Evolutionary conservation across 2,113 vertebrate genomes (phyloP).

Genomic region (Phrynosoma blainvillii): DNA sequence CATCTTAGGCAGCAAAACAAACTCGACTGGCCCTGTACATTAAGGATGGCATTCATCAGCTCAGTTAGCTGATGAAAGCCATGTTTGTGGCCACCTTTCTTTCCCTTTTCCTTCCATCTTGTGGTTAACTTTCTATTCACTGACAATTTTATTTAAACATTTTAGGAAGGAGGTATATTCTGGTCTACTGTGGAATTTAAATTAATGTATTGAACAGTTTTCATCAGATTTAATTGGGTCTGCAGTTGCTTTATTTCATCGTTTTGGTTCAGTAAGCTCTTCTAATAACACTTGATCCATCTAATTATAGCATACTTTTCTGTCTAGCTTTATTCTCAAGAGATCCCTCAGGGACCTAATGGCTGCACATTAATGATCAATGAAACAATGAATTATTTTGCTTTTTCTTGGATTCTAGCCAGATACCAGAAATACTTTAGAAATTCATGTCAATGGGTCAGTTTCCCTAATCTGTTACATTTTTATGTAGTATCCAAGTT

Average conservation of each 20-base stretch:
- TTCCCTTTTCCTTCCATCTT: not conserved
- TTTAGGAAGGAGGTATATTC: not conserved
- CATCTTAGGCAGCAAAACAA: not conserved
- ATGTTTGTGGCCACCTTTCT: too few relatives aligned
- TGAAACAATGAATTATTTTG: constrained; percentile 22
- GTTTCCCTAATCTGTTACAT: constrained; percentile 32
- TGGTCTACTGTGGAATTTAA: not conserved
- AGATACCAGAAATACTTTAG: constrained; percentile 44
- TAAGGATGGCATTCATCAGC: not conserved
- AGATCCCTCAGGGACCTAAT: constrained; percentile 50
- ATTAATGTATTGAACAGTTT: constrained; percentile 9
- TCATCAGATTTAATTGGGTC: constrained; percentile 5
- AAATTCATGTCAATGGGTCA: constrained; percentile 57
- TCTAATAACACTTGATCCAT: constrained; percentile 52
- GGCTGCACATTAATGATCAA: constrained; percentile 57
- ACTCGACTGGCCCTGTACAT: too few relatives aligned
- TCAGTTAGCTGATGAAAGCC: not conserved
- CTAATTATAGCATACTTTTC: constrained; percentile 43
- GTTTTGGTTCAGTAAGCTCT: constrained; percentile 33
- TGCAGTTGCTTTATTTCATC: constrained; percentile 6
- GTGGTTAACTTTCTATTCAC: not conserved
- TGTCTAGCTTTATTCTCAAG: not conserved
- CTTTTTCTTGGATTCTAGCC: constrained; percentile 38
- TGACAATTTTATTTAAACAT: constrained; percentile 6
- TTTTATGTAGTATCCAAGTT: constrained; percentile 5